Conservation (phyloP, 2,113 vertebrate genomes). For the Onychorhynchus coronatus region DNA sequence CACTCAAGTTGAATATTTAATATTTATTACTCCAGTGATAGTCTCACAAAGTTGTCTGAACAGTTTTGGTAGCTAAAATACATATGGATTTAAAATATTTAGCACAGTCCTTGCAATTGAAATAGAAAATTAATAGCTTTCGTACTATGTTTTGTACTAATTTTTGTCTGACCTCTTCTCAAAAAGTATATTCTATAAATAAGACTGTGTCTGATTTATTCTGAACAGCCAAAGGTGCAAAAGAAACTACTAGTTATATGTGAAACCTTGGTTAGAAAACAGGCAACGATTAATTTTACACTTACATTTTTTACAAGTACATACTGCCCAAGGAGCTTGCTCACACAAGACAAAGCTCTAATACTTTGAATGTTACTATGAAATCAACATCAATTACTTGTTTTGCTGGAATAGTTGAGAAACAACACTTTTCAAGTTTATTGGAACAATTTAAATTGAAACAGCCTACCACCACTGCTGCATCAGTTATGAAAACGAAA, state of each 20-base stretch:
- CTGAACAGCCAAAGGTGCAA: not conserved
- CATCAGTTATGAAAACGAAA: not conserved
- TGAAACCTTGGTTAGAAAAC: not conserved
- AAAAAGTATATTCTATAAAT: not conserved
- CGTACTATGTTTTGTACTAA: not conserved
- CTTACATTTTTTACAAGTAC: not conserved
- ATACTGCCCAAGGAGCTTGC: not conserved
- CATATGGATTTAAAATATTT: not conserved
- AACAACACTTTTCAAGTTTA: not conserved
- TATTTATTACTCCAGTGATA: not conserved
- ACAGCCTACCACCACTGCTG: not conserved
- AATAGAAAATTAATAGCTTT: not conserved
- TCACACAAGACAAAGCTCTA: not conserved
- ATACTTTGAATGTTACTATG: not conserved
- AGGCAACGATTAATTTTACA: not conserved
- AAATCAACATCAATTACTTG: not conserved
- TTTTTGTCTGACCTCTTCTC: not conserved
- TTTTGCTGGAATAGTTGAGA: not conserved
- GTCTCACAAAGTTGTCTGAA: not conserved
- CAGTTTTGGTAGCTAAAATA: not conserved
- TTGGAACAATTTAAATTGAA: not conserved
- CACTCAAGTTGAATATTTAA: not conserved
- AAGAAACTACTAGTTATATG: not conserved
- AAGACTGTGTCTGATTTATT: not conserved
- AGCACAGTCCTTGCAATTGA: not conserved